These are phyloP conservation scores for Progne subis DNA, from an alignment of 2,113 vertebrate genomes.

Conservation along the genomic window DNA sequence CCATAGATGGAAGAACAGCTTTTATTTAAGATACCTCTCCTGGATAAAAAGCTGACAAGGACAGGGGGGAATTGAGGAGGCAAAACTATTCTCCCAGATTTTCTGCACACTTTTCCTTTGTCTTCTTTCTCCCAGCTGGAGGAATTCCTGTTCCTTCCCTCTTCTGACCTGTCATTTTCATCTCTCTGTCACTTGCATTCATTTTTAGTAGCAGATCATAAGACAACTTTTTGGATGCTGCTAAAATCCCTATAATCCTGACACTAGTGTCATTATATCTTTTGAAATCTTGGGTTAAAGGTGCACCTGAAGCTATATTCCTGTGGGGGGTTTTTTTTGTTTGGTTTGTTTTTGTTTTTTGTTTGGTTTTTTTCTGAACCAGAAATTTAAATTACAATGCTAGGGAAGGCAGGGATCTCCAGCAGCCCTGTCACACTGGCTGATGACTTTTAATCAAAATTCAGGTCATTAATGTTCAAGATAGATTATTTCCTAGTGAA, in stretches of 20 bases:
- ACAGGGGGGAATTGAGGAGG: not conserved
- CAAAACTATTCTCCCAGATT: not conserved
- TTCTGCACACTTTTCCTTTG: not conserved
- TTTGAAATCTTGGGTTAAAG: not conserved
- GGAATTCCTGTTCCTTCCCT: not conserved
- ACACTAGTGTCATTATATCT: not conserved
- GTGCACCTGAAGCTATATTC: not conserved
- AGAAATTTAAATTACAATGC: not conserved
- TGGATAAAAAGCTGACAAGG: not conserved
- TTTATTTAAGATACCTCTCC: not conserved
- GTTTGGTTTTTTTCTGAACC: not conserved
- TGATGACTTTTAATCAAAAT: not conserved
- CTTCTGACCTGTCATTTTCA: not conserved
- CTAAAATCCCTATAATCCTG: rapidly evolving
- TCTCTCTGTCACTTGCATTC: not conserved
- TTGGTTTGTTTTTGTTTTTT: too few relatives aligned
- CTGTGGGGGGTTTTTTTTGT: too few relatives aligned
- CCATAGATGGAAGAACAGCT: not conserved
- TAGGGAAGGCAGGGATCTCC: not conserved
- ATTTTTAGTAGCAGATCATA: not conserved
- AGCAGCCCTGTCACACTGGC: not conserved
- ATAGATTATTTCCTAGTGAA: not conserved
- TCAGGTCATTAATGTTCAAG: not conserved
- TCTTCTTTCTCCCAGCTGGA: not conserved
- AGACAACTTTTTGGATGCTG: not conserved